A percentile compares a stretch with the other conserved stretches of the same genome.
These are phyloP conservation scores for Galendromus occidentalis DNA, from an alignment of 1,140 invertebrate species.

Conservation along the genomic window DNA sequence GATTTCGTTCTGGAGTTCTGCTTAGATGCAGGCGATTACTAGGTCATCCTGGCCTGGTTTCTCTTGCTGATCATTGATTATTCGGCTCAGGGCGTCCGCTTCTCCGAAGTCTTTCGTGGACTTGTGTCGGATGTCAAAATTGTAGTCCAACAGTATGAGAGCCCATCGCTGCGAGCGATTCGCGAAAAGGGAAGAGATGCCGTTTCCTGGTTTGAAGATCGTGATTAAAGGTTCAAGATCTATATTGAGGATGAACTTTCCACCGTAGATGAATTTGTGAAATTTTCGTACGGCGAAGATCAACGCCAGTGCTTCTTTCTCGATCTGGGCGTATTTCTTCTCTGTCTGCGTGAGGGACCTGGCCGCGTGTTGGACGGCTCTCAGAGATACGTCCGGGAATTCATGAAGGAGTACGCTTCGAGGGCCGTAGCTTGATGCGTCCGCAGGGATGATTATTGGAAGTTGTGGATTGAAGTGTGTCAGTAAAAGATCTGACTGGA, in stretches of 20 bases:
- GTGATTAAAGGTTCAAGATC: slow-evolving; percentile 30
- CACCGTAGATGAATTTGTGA: slow-evolving; percentile 31
- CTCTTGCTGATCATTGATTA: not conserved
- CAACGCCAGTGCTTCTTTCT: slow-evolving; percentile 34
- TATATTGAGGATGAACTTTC: slow-evolving; percentile 27
- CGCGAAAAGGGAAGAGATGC: slow-evolving; percentile 22
- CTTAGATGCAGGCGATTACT: not conserved
- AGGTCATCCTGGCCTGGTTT: not conserved
- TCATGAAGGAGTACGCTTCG: not conserved
- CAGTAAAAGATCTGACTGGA: not conserved
- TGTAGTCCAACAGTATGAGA: slow-evolving; percentile 23
- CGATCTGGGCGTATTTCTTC: slow-evolving; percentile 32
- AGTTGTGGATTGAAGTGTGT: not conserved
- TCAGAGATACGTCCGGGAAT: not conserved
- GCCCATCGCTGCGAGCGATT: slow-evolving; percentile 26
- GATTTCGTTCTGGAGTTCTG: not conserved
- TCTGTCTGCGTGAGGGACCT: slow-evolving; percentile 28
- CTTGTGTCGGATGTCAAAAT: slow-evolving; percentile 25
- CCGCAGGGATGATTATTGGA: not conserved
- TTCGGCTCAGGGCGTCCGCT: slow-evolving; percentile 19
- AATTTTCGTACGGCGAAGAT: slow-evolving; percentile 31
- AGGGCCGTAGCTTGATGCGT: not conserved
- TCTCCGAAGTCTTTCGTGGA: slow-evolving; percentile 18
- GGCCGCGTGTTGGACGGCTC: not conserved
- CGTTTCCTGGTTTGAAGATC: slow-evolving; percentile 24